Evolutionary conservation across 2,888 invertebrate species (phyloP).

Genomic region (Therioaphis trifolii): DNA sequence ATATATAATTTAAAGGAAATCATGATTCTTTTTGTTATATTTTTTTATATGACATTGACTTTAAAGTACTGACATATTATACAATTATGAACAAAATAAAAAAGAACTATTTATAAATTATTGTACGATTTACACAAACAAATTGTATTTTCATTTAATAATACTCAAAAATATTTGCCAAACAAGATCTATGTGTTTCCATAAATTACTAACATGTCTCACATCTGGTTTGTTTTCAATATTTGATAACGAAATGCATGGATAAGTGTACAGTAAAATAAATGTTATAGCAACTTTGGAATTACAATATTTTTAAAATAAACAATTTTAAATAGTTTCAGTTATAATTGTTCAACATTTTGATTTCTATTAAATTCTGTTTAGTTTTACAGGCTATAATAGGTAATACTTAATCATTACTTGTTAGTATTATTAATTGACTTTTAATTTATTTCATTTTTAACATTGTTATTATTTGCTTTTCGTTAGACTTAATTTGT

Average conservation of each 20-base stretch:
- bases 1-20: conserved; percentile 21
- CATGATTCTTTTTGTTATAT: conserved; percentile 33
- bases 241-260: neutral
- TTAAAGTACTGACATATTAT: conserved; percentile 22
- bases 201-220: neutral
- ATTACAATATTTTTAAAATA: neutral
- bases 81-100: conserved; percentile 34
- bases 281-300: neutral
- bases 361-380: neutral
- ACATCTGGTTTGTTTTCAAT: neutral
- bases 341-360: neutral
- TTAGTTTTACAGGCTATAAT: neutral
- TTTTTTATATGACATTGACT: conserved; percentile 15
- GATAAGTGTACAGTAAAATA: neutral
- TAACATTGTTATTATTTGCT: conserved; percentile 22
- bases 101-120: conserved; percentile 14
- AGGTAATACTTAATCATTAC: neutral
- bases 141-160: neutral
- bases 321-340: conserved; percentile 1
- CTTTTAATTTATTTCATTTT: neutral
- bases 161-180: neutral
- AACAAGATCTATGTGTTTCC: neutral
- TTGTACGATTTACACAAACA: neutral
- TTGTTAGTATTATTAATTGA: neutral
- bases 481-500: neutral